Percentiles rank a stretch among this genome's conserved stretches.
These are phyloP conservation scores for Isichthys henryi DNA, from an alignment of 2,113 vertebrate species.

Conservation along the genomic window DNA sequence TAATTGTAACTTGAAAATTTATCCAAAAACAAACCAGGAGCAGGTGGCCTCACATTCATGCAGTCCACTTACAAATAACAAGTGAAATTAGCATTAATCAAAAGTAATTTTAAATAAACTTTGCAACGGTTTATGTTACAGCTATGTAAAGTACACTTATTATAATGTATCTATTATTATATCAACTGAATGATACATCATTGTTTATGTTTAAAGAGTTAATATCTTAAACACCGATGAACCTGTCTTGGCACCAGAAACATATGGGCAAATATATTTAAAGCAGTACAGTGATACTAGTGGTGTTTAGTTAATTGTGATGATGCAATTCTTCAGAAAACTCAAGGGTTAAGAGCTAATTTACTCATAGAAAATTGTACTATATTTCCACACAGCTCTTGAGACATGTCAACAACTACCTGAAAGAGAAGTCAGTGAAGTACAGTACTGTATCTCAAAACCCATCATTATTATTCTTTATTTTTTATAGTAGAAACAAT, in stretches of 20 bases:
- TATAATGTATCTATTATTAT: not conserved
- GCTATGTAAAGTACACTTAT: not conserved
- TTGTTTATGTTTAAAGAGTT: not conserved
- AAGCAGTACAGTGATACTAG: not conserved
- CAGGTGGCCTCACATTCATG: constrained; percentile 19
- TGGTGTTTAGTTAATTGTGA: constrained; percentile 7
- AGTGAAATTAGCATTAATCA: not conserved
- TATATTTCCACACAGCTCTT: not conserved
- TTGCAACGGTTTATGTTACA: not conserved
- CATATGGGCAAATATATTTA: not conserved
- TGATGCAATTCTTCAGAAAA: not conserved
- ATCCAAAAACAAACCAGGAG: not conserved
- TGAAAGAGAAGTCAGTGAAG: not conserved
- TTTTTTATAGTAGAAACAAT: not conserved
- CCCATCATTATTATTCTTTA: not conserved
- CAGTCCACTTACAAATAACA: not conserved
- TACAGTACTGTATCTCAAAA: not conserved
- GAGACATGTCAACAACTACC: not conserved
- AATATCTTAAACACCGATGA: not conserved
- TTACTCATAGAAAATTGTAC: not conserved
- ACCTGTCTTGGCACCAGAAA: not conserved
- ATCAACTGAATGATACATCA: not conserved
- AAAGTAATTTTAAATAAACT: not conserved
- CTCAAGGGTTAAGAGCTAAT: constrained; percentile 18
- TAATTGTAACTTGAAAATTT: not conserved